Base-by-base conservation (phyloP, 2,888 invertebrate species). In the Epicampocera succincta region DNA sequence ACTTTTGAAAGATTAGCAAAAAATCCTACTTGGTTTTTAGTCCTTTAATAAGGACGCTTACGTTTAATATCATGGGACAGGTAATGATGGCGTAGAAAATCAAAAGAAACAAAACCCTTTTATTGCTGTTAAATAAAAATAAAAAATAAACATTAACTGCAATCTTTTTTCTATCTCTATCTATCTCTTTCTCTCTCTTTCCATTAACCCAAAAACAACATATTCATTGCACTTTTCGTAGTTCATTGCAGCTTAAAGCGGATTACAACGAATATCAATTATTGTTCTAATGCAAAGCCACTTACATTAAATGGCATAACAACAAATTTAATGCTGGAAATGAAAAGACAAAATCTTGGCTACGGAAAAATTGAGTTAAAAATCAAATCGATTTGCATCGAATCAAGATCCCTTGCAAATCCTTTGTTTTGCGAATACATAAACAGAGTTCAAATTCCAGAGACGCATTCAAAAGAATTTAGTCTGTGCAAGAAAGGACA, bases 221-320 rank as follows among this genome's bases (percentile, higher is more conserved):
- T 73, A 84, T 63, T 78, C 71, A 83, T 77, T 79, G 61, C 50
- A 76, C 58, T 78, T 65, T 73, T 61, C 61, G 40, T 65, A 65
- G 66, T 72, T 54, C 42, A 21, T 46, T 21, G 54, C 15, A 46
- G 33, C 21, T 19, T 66, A 66, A 48, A 60, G n/a, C 50, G 19
- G 75, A 75, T 66, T 75, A 75, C 66, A 66, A 58, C 42, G 58
- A 75, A 75, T 75, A 68, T 60, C 75, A 75, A 75, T 75, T 75
- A 75, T 29, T 68, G 19, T 17, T 13, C 42, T 68, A 13, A 38
- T 68, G 17, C 33, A 58, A 68, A 68, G 42, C 60, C 66, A 75
- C 58, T 75, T 68, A 65, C 11, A 60, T 11, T 44, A 60, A 68
- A 68, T 48, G 29, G 17, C 50, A 50, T 17, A 66, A 65, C 56